These are phyloP conservation scores for Rhinogobius similis DNA, from an alignment of 2,113 vertebrate species.

Conservation along the genomic window DNA sequence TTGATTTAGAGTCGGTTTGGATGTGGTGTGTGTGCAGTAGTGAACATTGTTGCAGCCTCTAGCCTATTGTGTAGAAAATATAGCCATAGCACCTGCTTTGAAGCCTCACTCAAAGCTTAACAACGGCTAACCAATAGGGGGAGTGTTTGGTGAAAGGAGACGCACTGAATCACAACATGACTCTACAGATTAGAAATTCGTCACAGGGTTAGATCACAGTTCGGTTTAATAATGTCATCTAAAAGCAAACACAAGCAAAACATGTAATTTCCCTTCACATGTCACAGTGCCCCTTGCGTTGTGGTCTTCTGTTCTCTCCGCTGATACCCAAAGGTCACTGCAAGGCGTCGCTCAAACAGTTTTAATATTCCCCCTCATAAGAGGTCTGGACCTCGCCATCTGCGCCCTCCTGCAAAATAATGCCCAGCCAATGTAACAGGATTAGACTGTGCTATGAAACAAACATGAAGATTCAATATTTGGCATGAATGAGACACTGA, in stretches of 20 bases:
- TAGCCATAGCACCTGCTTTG: no score
- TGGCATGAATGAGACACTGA: neutral
- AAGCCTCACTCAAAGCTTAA: no score
- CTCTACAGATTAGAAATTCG: neutral
- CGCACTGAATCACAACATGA: neutral
- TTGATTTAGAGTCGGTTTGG: no score
- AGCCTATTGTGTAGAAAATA: no score
- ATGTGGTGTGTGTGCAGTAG: no score
- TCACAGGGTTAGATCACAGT: neutral
- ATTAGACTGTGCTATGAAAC: constrained; percentile 33
- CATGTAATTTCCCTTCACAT: neutral
- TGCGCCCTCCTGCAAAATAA: constrained; percentile 26
- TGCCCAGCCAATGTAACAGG: constrained; percentile 4
- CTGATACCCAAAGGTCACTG: constrained; percentile 15
- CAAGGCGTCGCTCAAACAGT: neutral
- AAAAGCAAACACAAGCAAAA: neutral
- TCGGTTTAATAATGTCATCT: neutral
- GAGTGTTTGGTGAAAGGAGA: no score
- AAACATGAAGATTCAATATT: constrained; percentile 25
- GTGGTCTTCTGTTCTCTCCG: constrained; percentile 20
- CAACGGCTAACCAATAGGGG: no score
- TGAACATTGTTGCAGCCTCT: no score
- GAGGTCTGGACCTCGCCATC: constrained; percentile 30
- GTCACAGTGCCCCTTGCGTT: neutral
- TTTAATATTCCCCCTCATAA: constrained; percentile 51